Percentiles rank a stretch among this genome's conserved stretches.
phyloP scores from a whole-genome alignment of 2,888 invertebrate genomes.

The Ceriagrion tenellum region DNA sequence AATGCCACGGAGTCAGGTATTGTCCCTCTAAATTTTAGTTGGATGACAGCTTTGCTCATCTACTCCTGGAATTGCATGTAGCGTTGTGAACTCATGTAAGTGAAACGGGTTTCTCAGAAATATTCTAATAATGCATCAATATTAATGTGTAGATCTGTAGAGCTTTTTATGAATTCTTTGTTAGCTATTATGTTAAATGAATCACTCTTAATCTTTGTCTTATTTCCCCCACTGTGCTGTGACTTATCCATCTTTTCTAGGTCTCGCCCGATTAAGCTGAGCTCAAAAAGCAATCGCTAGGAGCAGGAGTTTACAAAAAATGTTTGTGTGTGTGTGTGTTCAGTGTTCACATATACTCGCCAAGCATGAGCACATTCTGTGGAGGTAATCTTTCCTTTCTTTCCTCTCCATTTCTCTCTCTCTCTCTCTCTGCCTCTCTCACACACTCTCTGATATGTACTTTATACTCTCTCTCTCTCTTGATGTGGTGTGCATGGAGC shows the following conservation, averaged over 20 bases:
- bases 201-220: not conserved
- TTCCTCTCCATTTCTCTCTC: no score
- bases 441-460: conserved; percentile 74
- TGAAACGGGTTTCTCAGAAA: not conserved
- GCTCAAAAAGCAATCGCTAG: conserved; percentile 61
- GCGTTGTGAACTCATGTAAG: not conserved
- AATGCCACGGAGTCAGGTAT: not conserved
- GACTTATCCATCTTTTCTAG: conserved; percentile 67
- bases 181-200: not conserved
- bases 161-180: not conserved
- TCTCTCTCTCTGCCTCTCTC: conserved; percentile 71
- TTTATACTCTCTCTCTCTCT: conserved; percentile 1
- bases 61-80: conserved; percentile 3
- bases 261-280: conserved; percentile 66
- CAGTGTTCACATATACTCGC: conserved; percentile 69
- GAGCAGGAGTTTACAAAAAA: conserved; percentile 67
- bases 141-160: not conserved
- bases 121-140: not conserved
- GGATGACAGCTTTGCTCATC: not conserved
- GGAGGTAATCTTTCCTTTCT: conserved; percentile 69
- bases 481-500: conserved; percentile 54
- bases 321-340: conserved; percentile 68
- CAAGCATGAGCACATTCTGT: conserved; percentile 68
- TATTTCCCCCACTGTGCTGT: conserved; percentile 58
- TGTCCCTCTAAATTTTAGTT: not conserved